phyloP scores from a whole-genome alignment of 30 jellyfish, hydroid and myxozoan species.

The Aurelia aurita complex sp. Pacific region DNA sequence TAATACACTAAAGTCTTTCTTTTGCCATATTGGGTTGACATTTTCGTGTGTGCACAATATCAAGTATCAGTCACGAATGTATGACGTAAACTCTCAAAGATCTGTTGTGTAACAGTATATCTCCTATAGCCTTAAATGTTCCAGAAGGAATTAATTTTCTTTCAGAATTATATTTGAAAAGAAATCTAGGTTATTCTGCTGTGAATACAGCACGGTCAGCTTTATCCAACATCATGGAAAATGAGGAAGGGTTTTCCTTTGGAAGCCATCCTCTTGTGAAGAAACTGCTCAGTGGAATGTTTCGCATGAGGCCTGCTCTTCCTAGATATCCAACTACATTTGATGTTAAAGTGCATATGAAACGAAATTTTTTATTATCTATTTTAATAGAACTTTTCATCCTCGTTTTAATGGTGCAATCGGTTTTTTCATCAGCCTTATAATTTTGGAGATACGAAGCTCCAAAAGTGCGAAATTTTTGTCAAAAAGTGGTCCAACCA shows the following conservation, averaged over 20 bases:
- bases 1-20: no score
- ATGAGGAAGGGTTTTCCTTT: conserved; percentile 14
- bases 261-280: conserved; percentile 31
- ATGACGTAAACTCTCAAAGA: no score
- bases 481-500: no score
- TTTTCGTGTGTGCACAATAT: no score
- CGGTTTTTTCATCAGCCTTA: no score
- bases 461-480: no score
- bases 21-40: no score
- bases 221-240: conserved; percentile 13
- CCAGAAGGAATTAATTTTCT: conserved; percentile 4
- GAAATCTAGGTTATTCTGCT: neutral
- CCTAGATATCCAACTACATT: neutral
- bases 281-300: conserved; percentile 23
- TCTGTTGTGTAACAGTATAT: neutral
- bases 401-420: no score
- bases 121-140: neutral
- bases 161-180: neutral
- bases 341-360: conserved; percentile 4
- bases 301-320: conserved; percentile 8
- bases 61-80: no score
- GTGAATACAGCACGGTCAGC: conserved; percentile 53
- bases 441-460: no score
- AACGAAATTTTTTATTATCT: no score
- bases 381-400: no score